These are phyloP conservation scores for Biston betularia DNA, from an alignment of 2,888 invertebrate genomes.

Conservation along the genomic window DNA sequence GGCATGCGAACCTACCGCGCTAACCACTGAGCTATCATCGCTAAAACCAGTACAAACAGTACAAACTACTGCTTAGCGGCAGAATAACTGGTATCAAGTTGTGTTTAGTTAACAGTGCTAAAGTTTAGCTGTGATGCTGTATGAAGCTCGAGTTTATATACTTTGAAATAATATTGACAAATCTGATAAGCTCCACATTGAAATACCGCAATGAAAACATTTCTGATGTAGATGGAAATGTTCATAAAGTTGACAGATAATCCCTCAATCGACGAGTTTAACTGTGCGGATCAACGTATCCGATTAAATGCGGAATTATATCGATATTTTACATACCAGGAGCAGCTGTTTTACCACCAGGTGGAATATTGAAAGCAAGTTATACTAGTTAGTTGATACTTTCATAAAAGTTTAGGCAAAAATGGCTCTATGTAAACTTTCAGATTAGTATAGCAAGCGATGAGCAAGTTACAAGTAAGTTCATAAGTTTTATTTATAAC, in stretches of 20 bases:
- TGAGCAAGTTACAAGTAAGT: no score
- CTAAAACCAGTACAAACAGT: no score
- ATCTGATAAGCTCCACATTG: not conserved
- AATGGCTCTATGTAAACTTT: no score
- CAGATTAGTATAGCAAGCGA: no score
- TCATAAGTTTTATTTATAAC: no score
- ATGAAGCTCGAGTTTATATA: not conserved
- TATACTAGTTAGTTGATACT: no score
- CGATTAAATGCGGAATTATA: constrained; percentile 4
- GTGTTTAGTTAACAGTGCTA: no score
- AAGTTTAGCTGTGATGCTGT: not conserved
- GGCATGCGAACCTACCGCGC: no score
- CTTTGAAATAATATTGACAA: constrained; percentile 1
- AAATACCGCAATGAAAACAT: not conserved
- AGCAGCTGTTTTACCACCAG: not conserved
- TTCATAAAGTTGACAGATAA: constrained; percentile 10
- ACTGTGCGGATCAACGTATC: constrained; percentile 5
- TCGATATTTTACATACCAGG: not conserved
- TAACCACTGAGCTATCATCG: no score
- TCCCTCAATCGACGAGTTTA: not conserved
- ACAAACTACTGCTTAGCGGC: no score
- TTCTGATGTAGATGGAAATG: constrained; percentile 2
- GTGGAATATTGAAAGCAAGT: not conserved
- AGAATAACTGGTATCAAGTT: no score
- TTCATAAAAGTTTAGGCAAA: not conserved